phyloP scores from a whole-genome alignment of 2,113 vertebrate genomes.

The Hippolais icterina region DNA sequence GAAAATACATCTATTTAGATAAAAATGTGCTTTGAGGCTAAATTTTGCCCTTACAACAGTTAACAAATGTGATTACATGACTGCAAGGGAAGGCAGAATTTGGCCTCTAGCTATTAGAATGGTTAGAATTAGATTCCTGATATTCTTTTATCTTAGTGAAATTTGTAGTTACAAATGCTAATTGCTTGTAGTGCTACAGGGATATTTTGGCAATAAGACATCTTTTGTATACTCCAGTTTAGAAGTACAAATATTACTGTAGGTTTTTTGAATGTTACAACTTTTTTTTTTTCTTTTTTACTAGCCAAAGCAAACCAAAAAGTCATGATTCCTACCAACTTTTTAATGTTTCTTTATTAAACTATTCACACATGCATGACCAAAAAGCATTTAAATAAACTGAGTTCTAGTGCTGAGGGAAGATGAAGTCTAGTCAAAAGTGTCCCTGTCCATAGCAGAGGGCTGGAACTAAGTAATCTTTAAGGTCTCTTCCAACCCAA shows the following conservation, averaged over 20 bases:
- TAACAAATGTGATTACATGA: neutral
- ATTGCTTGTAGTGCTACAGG: neutral
- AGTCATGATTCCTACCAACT: neutral
- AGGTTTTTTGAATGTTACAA: neutral
- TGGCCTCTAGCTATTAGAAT: neutral
- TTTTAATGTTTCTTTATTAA: neutral
- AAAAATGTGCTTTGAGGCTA: neutral
- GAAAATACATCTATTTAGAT: neutral
- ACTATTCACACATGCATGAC: neutral
- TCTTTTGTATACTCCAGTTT: slow-evolving; percentile 6
- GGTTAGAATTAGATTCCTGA: neutral
- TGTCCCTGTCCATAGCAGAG: neutral
- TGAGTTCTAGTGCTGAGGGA: neutral
- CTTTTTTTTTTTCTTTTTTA: neutral
- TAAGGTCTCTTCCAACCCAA: neutral
- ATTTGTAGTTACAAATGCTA: slow-evolving; percentile 13
- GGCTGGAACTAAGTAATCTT: neutral
- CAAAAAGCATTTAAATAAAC: neutral
- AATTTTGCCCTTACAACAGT: neutral
- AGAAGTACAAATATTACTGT: neutral
- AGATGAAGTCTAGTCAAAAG: neutral
- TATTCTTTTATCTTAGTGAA: slow-evolving; percentile 27
- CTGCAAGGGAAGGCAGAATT: neutral
- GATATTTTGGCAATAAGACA: neutral
- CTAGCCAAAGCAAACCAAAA: neutral